Percentiles rank a stretch among this genome's conserved stretches.
phyloP scores from a whole-genome alignment of 2,888 invertebrate genomes.

The Lochmaea capreae region DNA sequence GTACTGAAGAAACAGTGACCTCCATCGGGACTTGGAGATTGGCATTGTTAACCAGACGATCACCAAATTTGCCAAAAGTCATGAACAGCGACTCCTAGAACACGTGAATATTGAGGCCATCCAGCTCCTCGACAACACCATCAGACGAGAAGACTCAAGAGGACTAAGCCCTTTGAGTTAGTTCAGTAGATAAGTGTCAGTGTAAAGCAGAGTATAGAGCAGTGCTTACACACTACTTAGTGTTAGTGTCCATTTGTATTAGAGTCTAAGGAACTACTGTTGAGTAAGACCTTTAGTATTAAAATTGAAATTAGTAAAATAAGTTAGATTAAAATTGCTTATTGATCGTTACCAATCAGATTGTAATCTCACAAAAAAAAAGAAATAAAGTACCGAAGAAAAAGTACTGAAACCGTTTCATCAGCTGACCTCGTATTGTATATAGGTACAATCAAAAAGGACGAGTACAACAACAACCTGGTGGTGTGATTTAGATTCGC shows the following conservation, averaged over 20 bases:
- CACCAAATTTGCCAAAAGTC: background rate
- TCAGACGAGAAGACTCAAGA: background rate
- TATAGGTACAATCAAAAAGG: too few species aligned
- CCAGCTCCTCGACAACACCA: slow-evolving; percentile 17
- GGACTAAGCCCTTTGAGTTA: background rate
- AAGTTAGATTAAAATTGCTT: background rate
- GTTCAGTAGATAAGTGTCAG: background rate
- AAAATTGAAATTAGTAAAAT: background rate
- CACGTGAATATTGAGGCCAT: slow-evolving; percentile 14
- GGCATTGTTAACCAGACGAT: background rate
- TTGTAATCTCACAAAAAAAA: background rate
- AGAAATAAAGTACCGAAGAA: too few species aligned
- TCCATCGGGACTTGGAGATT: background rate
- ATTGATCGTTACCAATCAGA: background rate
- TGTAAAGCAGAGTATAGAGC: slow-evolving; percentile 6
- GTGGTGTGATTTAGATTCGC: too few species aligned
- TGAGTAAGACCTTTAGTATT: background rate
- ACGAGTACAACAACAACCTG: too few species aligned
- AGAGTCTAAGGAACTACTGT: background rate
- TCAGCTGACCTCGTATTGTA: too few species aligned
- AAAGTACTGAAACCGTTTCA: too few species aligned
- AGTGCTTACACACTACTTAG: background rate
- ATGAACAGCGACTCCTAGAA: slow-evolving; percentile 8
- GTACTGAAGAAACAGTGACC: background rate
- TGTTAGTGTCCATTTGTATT: background rate